Evolutionary conservation across 1,140 invertebrate species (phyloP), one percentile per base, ranked within the genome.

Genomic region (Tribolium castaneum): DNA sequence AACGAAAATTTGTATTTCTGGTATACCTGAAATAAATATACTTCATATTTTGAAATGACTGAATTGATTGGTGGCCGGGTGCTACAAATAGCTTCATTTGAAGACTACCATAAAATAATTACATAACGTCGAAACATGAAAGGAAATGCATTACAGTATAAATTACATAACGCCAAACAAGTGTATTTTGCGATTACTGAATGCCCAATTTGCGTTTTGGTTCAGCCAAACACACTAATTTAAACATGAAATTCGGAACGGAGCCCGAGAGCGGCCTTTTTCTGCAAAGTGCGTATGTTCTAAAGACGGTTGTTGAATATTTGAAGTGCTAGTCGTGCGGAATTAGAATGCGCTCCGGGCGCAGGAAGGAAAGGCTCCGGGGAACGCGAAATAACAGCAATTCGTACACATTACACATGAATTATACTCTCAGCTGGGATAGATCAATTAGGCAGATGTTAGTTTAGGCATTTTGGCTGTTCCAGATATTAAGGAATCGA

Each of bases 271-370:
- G 25, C 19, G 10, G 49, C 52, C 52, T 73, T 73, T 73, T 35
- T 35, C 25, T 25, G 70, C 30, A 54, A 73, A 51, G 49, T 73
- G 49, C 71, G 71, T 54, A 52, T 73, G 70, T 52, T 72, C 50
- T 51, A 73, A 73, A 73, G 49, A 73, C 71, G 71, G 49, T 19
- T 73, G 71, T 30, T 73, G 71, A 73, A 73, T 73, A 73, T 73
- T 73, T 73, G 71, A 73, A 22, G 52, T 14, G 16, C 14, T 51
- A 72, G 70, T 72, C 50, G 45, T 73, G 49, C 49, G 19, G 49
- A 35, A 73, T 73, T 52, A 73, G 13, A 73, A 39, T 50, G 49
- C 71, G 50, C 19, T 39, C 71, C 39, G 13, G 19, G 30, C 14
- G 30, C 22, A 9, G 59, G 59, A 59, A 59, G 54, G 16, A 59